These are phyloP conservation scores for Thalassophryne amazonica DNA, from an alignment of 2,797 vertebrate genomes.

Conservation along the genomic window DNA sequence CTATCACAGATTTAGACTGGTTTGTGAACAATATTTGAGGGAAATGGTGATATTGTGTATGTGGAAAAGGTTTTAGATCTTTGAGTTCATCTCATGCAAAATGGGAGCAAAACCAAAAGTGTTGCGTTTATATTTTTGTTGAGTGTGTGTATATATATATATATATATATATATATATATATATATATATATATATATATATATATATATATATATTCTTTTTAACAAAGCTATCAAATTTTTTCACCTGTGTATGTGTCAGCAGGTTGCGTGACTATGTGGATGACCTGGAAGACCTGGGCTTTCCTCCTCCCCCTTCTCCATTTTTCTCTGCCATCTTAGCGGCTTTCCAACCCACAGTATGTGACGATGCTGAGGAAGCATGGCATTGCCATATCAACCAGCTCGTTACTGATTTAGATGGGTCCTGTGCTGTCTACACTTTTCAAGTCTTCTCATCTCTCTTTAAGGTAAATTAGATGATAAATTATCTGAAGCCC, in stretches of 20 bases:
- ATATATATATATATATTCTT: too few relatives aligned
- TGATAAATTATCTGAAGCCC: neutral
- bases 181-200: too few relatives aligned
- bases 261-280: conserved; percentile 88
- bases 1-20: too few relatives aligned
- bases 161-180: too few relatives aligned
- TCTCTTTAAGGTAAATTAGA: conserved; percentile 87
- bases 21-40: too few relatives aligned
- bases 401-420: conserved; percentile 93
- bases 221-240: too few relatives aligned
- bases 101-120: too few relatives aligned
- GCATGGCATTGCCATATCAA: conserved; percentile 95
- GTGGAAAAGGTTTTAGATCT: too few relatives aligned
- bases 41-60: too few relatives aligned
- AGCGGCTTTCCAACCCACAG: conserved; percentile 92
- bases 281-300: conserved; percentile 82
- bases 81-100: too few relatives aligned
- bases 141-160: too few relatives aligned
- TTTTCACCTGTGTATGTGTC: neutral
- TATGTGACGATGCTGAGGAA: conserved; percentile 93
- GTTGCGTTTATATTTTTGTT: too few relatives aligned
- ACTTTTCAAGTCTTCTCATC: conserved; percentile 98
- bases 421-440: conserved; percentile 95
- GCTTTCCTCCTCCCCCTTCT: conserved; percentile 90
- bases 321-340: conserved; percentile 98